Conservation (phyloP, 2,113 vertebrate genomes). For the Hypomesus transpacificus region DNA sequence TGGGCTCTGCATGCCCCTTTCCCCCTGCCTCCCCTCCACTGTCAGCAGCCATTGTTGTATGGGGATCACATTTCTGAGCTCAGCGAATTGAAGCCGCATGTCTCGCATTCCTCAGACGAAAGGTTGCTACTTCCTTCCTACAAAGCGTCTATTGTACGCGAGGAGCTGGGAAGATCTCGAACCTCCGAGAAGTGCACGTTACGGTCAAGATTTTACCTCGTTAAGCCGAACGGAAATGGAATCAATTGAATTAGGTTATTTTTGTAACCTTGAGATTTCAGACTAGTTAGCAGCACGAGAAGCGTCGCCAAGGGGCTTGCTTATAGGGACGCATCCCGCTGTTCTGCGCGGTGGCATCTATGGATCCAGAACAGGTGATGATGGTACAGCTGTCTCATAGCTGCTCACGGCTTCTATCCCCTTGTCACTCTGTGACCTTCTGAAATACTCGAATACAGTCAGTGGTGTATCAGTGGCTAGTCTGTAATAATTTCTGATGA, state of each 20-base stretch:
- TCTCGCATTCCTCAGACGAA: slow-evolving; percentile 70
- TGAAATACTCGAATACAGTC: too few species aligned
- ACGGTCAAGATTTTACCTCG: slow-evolving; percentile 29
- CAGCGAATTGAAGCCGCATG: slow-evolving; percentile 66
- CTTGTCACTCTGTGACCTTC: too few species aligned
- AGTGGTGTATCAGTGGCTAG: slow-evolving; percentile 4
- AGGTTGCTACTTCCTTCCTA: slow-evolving; percentile 64
- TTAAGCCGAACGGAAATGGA: slow-evolving; percentile 32
- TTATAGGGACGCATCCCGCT: too few species aligned
- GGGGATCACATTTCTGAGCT: slow-evolving; percentile 63
- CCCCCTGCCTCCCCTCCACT: slow-evolving; percentile 31
- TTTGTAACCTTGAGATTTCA: not conserved
- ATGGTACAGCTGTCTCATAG: too few species aligned
- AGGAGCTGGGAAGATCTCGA: slow-evolving; percentile 25
- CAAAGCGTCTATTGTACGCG: slow-evolving; percentile 68
- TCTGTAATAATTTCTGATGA: not conserved
- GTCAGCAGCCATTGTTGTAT: slow-evolving; percentile 51
- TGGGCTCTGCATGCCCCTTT: slow-evolving; percentile 33
- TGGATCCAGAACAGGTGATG: too few species aligned
- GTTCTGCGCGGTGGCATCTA: too few species aligned
- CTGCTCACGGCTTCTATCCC: too few species aligned
- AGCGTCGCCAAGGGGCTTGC: too few species aligned
- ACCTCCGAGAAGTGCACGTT: slow-evolving; percentile 42
- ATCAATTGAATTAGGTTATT: not conserved
- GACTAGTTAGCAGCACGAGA: not conserved